These are phyloP conservation scores for Pocillopora meandrina DNA, from an alignment of 92 coral and sea anemone species.

Conservation along the genomic window DNA sequence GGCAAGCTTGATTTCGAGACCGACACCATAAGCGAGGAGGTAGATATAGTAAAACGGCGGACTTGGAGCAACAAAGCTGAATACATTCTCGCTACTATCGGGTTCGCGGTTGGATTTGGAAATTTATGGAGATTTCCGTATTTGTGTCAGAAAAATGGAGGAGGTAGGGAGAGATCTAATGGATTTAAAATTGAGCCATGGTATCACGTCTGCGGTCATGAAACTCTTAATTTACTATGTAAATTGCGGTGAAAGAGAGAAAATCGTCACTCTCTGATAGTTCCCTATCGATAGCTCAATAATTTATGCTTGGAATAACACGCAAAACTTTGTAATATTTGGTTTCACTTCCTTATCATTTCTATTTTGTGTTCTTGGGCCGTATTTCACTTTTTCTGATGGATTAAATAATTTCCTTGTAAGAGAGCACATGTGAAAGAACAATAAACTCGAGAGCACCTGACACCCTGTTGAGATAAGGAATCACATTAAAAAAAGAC, in stretches of 20 bases:
- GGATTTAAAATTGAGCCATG: background rate
- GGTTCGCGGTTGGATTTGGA: slow-evolving; percentile 77
- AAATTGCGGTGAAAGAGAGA: too few species aligned
- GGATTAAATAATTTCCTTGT: slow-evolving; percentile 3
- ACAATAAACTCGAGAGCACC: slow-evolving; percentile 7
- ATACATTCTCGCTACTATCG: slow-evolving; percentile 67
- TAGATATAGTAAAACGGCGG: slow-evolving; percentile 44
- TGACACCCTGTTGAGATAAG: background rate
- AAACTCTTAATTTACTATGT: too few species aligned
- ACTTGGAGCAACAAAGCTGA: slow-evolving; percentile 69
- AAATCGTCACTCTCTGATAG: too few species aligned
- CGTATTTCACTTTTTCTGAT: background rate
- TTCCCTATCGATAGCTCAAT: too few species aligned
- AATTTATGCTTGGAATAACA: too few species aligned
- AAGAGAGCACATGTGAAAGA: slow-evolving; percentile 13
- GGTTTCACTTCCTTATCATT: too few species aligned
- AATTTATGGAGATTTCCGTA: slow-evolving; percentile 77
- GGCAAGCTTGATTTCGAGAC: slow-evolving; percentile 13
- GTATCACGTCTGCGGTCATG: too few species aligned
- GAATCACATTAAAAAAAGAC: background rate
- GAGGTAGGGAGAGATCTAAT: slow-evolving; percentile 46
- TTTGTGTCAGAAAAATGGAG: slow-evolving; percentile 72
- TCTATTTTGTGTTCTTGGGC: too few species aligned
- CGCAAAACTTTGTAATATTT: too few species aligned
- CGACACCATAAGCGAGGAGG: slow-evolving; percentile 21